Evolutionary conservation across 2,113 vertebrate genomes (phyloP), one percentile per base, ranked within the genome.

Genomic region (Carollia perspicillata): DNA sequence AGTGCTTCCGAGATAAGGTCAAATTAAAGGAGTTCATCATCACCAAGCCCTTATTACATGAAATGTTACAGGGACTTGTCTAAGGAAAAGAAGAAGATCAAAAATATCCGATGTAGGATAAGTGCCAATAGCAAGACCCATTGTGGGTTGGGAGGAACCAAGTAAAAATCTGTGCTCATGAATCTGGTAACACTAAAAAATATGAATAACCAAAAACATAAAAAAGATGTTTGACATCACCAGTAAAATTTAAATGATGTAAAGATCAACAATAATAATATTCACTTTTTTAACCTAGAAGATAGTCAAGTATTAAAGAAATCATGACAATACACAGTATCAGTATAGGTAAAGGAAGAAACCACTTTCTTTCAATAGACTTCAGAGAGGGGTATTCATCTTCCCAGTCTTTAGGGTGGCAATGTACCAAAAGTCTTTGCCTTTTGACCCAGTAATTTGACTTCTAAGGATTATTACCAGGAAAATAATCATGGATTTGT

Each of bases 381-480:
- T 51, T 69, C 2, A 84, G 65, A 86, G 8, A 63, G 10, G 7
- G 14, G 3, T 33, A 60, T 5, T 28, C 13, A 90, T 86, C 94
- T 81, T 66, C 84, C 44, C 28, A 78, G 28, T 16, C n/a, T 92
- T 83, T 68, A n/a, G 0, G 0, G n/a, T 42, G 28, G 12, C 60
- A 86, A 47, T 77, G 30, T 35, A 80, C 65, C 35, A 87, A 90
- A 88, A 84, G 71, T n/a, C 8, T 87, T 55, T 92, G 35, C 53
- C 89, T 14, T 90, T 72, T 49, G 23, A 93, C 47, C 14, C 44
- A 81, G 22, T 81, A 80, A 90, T 93, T 90, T 47, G 28, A 85
- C 22, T 90, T 92, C 77, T 71, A 90, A 94, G 71, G 90, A 84
- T 77, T 72, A 91, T 47, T 84, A 65, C 55, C 74, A 92, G 79